Evolutionary conservation across 2,113 vertebrate genomes (phyloP), one percentile per base, ranked within the genome.

Genomic region (Atherinomorus stipes): DNA sequence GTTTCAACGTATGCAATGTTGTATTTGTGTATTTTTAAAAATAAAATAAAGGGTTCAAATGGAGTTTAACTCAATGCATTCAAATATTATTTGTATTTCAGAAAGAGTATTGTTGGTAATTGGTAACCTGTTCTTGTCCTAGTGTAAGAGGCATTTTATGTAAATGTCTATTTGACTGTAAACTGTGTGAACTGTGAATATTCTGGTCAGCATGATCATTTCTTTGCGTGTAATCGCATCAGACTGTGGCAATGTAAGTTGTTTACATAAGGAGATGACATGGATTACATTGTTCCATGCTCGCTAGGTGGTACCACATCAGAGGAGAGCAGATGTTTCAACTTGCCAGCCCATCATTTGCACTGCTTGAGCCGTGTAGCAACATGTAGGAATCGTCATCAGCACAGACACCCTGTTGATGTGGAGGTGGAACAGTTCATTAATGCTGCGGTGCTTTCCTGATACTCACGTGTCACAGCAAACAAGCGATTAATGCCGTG

Each of bases 301-400:
- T 62, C 57, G 26, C 70, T 62, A 8, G 34, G 18, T 56, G 60
- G 26, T 68, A 40, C 51, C 50, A 59, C 64, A 83, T 65, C 51
- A 22, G 50, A 65, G 21, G 58, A 65, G 70, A 83, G 61, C 60
- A 67, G 63, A 71, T 70, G 66, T 81, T 76, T 61, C 51, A 76
- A 58, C 61, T 73, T 50, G 38, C 42, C 69, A 56, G 59, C 50
- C 70, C 78, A 72, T 77, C 74, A 74, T 31, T 61, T 31, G 31
- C 64, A 23, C 74, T 3, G 54, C 72, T 68, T 74, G 79, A 83
- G 69, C 16, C 11, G 22, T 57, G 73, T 69, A 34, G 53, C 38
- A 23, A 50, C 78, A 60, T 42, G 73, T 26, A 37, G 50, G 74
- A 67, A 75, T 2, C 23, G 7, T 57, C 69, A 47, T 72, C 77